phyloP scores from a whole-genome alignment of 1,140 invertebrate genomes.

The Neotoxoptera formosana region DNA sequence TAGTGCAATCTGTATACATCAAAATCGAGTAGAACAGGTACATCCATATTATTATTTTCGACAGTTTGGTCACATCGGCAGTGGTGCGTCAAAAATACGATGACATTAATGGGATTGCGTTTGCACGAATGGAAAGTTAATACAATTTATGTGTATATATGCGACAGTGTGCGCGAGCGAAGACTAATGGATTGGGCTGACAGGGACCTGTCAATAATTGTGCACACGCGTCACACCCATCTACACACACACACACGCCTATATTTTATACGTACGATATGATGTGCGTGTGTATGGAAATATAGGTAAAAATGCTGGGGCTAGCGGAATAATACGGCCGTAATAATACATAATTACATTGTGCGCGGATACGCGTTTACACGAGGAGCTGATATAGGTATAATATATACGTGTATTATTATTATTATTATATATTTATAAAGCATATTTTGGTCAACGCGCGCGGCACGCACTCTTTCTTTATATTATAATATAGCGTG shows the following conservation, averaged over 20 bases:
- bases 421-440: not conserved
- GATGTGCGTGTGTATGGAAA: not conserved
- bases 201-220: constrained; percentile 46
- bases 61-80: not conserved
- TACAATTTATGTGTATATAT: not conserved
- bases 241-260: not conserved
- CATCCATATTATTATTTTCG: not conserved
- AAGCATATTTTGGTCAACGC: not conserved
- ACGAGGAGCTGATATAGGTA: not conserved
- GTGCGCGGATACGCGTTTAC: not conserved
- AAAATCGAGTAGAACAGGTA: not conserved
- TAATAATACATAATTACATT: not conserved
- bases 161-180: not conserved
- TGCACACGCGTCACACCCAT: not conserved
- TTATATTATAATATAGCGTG: too few species aligned
- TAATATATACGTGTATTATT: not conserved
- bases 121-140: constrained; percentile 19
- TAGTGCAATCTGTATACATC: not conserved
- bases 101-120: not conserved
- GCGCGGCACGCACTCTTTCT: not conserved
- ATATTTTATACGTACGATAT: not conserved
- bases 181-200: constrained; percentile 41
- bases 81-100: not conserved
- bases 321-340: not conserved
- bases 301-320: not conserved